Base-by-base conservation (phyloP, 2,888 invertebrate species). In the Nephrotoma guestfalica region DNA sequence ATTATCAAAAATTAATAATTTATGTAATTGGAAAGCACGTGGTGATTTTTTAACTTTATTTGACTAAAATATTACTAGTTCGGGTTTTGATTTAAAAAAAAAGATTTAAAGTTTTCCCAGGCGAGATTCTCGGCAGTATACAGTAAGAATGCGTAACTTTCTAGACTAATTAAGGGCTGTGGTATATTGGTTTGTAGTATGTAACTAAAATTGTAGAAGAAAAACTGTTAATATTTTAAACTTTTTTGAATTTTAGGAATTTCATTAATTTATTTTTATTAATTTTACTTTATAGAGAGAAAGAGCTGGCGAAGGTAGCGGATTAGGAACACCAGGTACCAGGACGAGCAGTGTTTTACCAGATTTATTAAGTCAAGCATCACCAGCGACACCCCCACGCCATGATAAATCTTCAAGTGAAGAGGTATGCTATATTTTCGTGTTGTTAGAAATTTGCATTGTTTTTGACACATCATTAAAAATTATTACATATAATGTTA, bases 361-460 rank as follows among this genome's bases (percentile, higher is more conserved):
- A 86, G 99, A 99, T 93, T 94, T 99, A 89, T 94, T 99, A 88
- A 98, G 98, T 90, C 97, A 96, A 93, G 96, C 96, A 87, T 95
- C 95, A 87, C 96, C 96, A 88, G 96, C 96, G 88, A 97, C 97
- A 47, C 97, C 97, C 87, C 95, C 95, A 88, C 93, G 98, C 86
- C 96, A 96, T 91, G 98, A 98, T 93, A 98, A 98, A 91, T 96
- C 97, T 88, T 96, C 96, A 89, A 97, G 97, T 91, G 98, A 98
- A 92, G 98, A 98, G 97, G 98, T 98, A 93, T 93, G 94, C 92
- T 88, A 87, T 86, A 71, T 30, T 71, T 71, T 71, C 11, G 30
- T 71, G 18, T 30, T 71, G 30, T 30, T 9, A 30, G 7, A 30
- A 71, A 71, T 30, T 71, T 71, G 71, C 71, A 71, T 71, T 71